These are phyloP conservation scores for Malthinus seriepunctatus DNA, from an alignment of 2,888 invertebrate species.

Conservation along the genomic window DNA sequence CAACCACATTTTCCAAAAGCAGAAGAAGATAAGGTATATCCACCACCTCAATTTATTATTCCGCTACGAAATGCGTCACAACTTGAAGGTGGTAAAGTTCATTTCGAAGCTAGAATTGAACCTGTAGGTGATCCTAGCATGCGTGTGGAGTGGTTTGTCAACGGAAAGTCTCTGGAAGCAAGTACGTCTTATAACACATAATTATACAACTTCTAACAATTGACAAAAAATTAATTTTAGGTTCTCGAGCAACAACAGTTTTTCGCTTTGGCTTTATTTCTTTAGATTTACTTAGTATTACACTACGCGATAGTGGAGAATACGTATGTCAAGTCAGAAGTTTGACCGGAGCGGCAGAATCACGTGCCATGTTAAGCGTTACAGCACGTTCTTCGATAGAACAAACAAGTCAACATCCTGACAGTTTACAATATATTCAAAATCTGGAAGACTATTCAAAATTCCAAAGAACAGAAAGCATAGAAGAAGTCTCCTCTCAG, in stretches of 20 bases:
- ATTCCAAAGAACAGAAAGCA: conserved; percentile 82
- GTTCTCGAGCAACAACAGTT: conserved; percentile 92
- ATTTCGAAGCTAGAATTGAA: conserved; percentile 97
- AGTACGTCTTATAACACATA: conserved; percentile 61
- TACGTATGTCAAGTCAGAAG: conserved; percentile 88
- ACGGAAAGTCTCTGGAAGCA: conserved; percentile 88
- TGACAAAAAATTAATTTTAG: conserved; percentile 56
- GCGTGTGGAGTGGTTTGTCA: conserved; percentile 95
- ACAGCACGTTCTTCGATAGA: conserved; percentile 83
- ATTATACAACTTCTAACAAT: background rate
- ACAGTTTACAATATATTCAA: conserved; percentile 87
- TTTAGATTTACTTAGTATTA: conserved; percentile 85
- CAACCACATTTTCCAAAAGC: conserved; percentile 78
- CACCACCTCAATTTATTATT: conserved; percentile 90
- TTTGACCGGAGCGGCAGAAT: conserved; percentile 84
- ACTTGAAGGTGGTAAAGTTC: conserved; percentile 89
- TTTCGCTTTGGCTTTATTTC: conserved; percentile 98
- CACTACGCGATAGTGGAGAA: conserved; percentile 85
- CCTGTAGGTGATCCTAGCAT: conserved; percentile 96
- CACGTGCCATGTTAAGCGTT: conserved; percentile 79
- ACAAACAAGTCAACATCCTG: conserved; percentile 87
- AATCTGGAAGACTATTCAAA: conserved; percentile 89
- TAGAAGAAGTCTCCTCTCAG: conserved; percentile 80
- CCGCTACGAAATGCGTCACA: conserved; percentile 81
- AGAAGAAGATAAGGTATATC: conserved; percentile 86